A percentile compares a stretch with the other conserved stretches of the same genome.
These are phyloP conservation scores for Erebia ligea DNA, from an alignment of 2,888 invertebrate species.

Conservation along the genomic window DNA sequence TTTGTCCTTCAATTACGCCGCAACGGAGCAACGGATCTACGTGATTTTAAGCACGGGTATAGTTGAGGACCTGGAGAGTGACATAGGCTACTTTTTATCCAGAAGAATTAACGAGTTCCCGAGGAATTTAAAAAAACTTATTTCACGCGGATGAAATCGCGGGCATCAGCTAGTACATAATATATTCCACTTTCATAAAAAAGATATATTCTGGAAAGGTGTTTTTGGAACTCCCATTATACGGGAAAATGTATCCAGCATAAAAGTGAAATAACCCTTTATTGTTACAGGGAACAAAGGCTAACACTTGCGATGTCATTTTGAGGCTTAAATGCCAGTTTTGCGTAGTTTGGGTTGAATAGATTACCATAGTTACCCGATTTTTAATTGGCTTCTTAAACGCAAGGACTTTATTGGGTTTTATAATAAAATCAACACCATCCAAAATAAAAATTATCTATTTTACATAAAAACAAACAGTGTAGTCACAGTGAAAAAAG, in stretches of 20 bases:
- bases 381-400: neutral
- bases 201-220: neutral
- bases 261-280: constrained; percentile 16
- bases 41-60: too few species aligned
- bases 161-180: too few species aligned
- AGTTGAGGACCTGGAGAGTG: too few species aligned
- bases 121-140: too few species aligned
- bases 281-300: constrained; percentile 15
- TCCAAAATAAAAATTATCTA: neutral
- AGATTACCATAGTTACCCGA: neutral
- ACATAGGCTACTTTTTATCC: too few species aligned
- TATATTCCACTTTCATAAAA: neutral
- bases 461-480: too few species aligned
- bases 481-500: neutral
- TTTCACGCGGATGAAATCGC: too few species aligned
- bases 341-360: neutral
- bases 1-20: too few species aligned
- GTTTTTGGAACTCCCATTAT: constrained; percentile 6
- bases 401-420: neutral
- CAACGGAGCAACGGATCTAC: too few species aligned
- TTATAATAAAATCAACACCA: neutral
- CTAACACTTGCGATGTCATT: constrained; percentile 12
- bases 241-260: constrained; percentile 6
- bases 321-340: constrained; percentile 2
- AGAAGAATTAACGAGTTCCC: too few species aligned